Conservation (phyloP, 2,797 vertebrate genomes). For the Labeo calbasu region DNA sequence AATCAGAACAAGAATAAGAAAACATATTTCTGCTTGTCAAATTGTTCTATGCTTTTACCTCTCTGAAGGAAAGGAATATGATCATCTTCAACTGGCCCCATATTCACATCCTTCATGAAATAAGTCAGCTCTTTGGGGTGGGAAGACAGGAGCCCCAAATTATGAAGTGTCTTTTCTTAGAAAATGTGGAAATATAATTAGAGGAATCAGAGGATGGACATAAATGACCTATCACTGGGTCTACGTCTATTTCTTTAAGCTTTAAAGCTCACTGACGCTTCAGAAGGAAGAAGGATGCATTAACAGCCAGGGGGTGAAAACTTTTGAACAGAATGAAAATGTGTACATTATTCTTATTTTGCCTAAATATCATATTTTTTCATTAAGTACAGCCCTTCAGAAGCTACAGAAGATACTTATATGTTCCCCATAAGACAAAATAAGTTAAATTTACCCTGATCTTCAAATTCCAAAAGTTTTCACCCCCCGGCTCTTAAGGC, state of each 20-base stretch:
- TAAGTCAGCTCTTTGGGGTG: slow-evolving; percentile 83
- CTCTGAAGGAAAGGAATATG: slow-evolving; percentile 88
- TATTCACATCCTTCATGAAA: slow-evolving; percentile 81
- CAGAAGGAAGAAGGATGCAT: no score
- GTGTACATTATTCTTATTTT: no score
- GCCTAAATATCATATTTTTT: no score
- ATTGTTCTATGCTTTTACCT: slow-evolving; percentile 69
- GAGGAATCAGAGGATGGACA: not conserved
- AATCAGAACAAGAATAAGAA: not conserved
- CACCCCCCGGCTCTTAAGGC: no score
- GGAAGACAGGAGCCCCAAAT: slow-evolving; percentile 79
- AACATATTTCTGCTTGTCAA: not conserved
- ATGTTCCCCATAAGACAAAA: no score
- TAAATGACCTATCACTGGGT: not conserved
- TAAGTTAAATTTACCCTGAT: no score
- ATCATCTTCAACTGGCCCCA: slow-evolving; percentile 86
- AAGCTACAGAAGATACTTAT: no score
- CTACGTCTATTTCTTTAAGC: not conserved
- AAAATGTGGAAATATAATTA: not conserved
- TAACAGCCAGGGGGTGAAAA: no score
- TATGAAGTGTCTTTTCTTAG: slow-evolving; percentile 88
- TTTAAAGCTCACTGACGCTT: no score
- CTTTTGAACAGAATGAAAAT: no score
- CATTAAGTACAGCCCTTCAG: no score
- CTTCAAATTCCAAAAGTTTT: no score